phyloP scores from a whole-genome alignment of 2,888 invertebrate genomes.

The Campoplex nolae region DNA sequence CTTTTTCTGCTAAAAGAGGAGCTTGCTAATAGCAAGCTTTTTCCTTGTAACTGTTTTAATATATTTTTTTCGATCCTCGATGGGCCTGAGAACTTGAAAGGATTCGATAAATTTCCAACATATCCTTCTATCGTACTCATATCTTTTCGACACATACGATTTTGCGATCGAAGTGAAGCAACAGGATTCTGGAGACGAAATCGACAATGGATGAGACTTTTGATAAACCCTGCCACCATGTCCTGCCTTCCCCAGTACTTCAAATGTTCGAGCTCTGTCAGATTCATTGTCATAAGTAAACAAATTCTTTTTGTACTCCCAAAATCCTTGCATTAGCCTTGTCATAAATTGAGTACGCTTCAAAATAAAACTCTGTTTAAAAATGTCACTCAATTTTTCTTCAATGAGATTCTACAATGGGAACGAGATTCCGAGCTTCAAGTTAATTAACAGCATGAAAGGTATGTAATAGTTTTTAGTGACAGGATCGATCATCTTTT shows the following conservation, averaged over 20 bases:
- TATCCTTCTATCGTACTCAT: background rate
- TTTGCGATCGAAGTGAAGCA: constrained; percentile 33
- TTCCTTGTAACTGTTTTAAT: constrained; percentile 10
- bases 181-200: constrained; percentile 29
- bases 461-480: constrained; percentile 75
- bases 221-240: constrained; percentile 7
- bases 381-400: constrained; percentile 79
- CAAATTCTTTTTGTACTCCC: background rate
- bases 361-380: background rate
- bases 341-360: background rate
- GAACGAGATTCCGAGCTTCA: constrained; percentile 84
- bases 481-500: background rate
- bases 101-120: constrained; percentile 27
- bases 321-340: background rate
- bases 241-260: constrained; percentile 34
- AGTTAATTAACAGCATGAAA: constrained; percentile 87
- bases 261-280: background rate
- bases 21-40: background rate
- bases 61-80: background rate
- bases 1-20: too few relatives aligned
- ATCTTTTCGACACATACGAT: constrained; percentile 20
- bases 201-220: too few relatives aligned
- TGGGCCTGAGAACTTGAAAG: constrained; percentile 13
- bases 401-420: constrained; percentile 85
- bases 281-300: background rate